Percentiles rank a stretch among this genome's conserved stretches.
Conservation (phyloP, 2,888 invertebrate species). For the Sesia apiformis region DNA sequence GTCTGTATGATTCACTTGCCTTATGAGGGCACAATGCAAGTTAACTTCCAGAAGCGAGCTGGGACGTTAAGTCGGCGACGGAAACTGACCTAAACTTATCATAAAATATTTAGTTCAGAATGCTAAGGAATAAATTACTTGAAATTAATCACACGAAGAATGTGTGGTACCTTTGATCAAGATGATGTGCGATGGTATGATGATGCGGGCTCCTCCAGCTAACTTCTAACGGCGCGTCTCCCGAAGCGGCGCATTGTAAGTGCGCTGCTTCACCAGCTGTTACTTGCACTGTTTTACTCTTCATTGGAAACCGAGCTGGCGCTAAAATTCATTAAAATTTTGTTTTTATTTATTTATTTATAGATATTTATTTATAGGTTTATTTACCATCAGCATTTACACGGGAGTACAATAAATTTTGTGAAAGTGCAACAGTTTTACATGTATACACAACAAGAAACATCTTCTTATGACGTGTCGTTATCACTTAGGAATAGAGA, state of each 20-base stretch:
- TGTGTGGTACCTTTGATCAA: constrained; percentile 76
- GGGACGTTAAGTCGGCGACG: no score
- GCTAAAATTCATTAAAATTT: constrained; percentile 58
- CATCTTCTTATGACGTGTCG: no score
- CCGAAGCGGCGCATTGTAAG: constrained; percentile 89
- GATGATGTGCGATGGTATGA: constrained; percentile 78
- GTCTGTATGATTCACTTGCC: no score
- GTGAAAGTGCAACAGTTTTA: no score
- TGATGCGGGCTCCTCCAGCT: constrained; percentile 88
- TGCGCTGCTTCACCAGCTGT: constrained; percentile 88
- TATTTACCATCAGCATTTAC: no score
- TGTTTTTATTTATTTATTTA: no score
- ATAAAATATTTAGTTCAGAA: not conserved
- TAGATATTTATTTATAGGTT: no score
- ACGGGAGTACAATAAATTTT: no score
- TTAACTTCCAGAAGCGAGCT: no score
- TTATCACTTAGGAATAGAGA: no score
- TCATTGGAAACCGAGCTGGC: constrained; percentile 89
- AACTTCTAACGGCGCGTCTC: constrained; percentile 91
- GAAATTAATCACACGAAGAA: not conserved
- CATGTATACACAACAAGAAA: no score
- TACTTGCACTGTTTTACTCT: constrained; percentile 86
- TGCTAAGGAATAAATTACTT: not conserved
- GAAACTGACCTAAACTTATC: not conserved
- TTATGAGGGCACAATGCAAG: no score